Evolutionary conservation across 2,888 invertebrate genomes (phyloP).

Genomic region (Lissonota sp.): DNA sequence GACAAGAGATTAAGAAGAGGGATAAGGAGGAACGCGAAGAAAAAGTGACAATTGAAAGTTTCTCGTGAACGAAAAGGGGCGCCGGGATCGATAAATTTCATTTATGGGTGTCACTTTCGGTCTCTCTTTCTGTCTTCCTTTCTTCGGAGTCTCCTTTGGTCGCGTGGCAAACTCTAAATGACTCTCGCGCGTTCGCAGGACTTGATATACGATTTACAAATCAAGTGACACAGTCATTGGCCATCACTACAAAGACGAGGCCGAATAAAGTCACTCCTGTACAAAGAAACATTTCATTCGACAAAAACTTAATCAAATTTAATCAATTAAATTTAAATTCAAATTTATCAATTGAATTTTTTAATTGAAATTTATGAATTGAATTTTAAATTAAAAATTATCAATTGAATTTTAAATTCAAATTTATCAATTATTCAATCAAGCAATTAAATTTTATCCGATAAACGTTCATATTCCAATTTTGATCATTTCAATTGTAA

Average conservation of each 20-base stretch:
- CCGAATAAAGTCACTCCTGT: background rate
- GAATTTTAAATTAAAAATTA: too few relatives aligned
- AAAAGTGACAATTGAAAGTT: conserved; percentile 27
- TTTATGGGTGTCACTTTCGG: conserved; percentile 48
- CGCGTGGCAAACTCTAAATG: conserved; percentile 54
- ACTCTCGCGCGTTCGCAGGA: conserved; percentile 6
- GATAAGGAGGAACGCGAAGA: background rate
- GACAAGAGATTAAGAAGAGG: conserved; percentile 21
- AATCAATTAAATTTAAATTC: too few relatives aligned
- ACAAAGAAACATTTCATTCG: too few relatives aligned
- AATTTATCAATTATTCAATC: too few relatives aligned
- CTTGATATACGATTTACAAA: conserved; percentile 29
- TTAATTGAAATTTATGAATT: too few relatives aligned
- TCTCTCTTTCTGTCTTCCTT: conserved; percentile 22
- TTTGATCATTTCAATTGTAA: too few relatives aligned
- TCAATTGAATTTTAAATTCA: too few relatives aligned
- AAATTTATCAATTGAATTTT: too few relatives aligned
- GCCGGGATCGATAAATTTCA: conserved; percentile 55
- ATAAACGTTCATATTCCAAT: too few relatives aligned
- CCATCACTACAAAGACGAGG: background rate
- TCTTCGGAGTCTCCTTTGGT: conserved; percentile 20
- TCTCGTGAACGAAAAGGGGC: conserved; percentile 13
- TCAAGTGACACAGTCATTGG: conserved; percentile 3
- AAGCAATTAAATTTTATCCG: too few relatives aligned
- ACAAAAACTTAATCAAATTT: too few relatives aligned